A percentile compares a stretch with the other conserved stretches of the same genome.
These are phyloP conservation scores for Nephrotoma guestfalica DNA, from an alignment of 2,888 invertebrate genomes.

Conservation along the genomic window DNA sequence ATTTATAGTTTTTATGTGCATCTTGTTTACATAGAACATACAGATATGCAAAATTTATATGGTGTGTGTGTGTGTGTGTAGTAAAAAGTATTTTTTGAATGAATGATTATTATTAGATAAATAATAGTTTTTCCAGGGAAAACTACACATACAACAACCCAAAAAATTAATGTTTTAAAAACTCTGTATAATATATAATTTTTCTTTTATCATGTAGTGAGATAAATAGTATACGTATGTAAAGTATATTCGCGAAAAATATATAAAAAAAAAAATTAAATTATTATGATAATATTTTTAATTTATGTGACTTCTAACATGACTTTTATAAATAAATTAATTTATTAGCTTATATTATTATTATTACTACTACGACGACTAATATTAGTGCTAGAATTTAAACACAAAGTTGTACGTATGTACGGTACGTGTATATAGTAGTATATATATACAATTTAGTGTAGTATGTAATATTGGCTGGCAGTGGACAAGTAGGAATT, in stretches of 20 bases:
- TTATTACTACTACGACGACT: background rate
- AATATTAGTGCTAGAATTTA: background rate
- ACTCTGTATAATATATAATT: background rate
- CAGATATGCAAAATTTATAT: background rate
- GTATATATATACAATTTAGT: background rate
- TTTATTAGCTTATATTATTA: background rate
- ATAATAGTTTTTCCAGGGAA: background rate
- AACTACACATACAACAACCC: background rate
- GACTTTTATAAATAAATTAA: background rate
- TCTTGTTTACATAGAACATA: background rate
- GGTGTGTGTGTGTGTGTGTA: background rate
- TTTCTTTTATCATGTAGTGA: background rate
- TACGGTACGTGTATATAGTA: background rate
- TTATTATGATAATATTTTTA: background rate
- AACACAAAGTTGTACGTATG: background rate
- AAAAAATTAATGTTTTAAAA: background rate
- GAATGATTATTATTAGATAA: background rate
- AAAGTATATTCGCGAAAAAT: background rate
- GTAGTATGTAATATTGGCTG: background rate
- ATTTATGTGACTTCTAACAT: background rate
- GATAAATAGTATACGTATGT: background rate
- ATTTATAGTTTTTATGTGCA: background rate
- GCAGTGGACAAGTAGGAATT: background rate
- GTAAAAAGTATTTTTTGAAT: background rate
- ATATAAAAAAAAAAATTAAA: background rate